Percentiles rank a stretch among this genome's conserved stretches.
phyloP scores from a whole-genome alignment of 2,888 invertebrate species.

The Monochamus alternatus region DNA sequence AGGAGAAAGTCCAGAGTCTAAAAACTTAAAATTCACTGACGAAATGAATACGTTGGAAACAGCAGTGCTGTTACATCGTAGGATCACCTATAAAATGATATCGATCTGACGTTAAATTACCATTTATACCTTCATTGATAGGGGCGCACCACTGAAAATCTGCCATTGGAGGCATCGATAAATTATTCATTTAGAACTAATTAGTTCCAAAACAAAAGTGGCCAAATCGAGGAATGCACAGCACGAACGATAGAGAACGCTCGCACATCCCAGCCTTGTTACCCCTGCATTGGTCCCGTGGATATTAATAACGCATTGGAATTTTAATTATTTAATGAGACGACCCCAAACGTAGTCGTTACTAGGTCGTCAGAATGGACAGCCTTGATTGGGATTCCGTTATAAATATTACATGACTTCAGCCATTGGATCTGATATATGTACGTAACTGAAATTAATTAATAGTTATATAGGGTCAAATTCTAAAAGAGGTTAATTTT shows the following conservation, averaged over 20 bases:
- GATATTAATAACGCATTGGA: neutral
- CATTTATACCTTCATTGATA: too few species aligned
- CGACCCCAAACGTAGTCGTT: slow-evolving; percentile 1
- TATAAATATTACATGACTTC: neutral
- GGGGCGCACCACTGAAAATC: too few species aligned
- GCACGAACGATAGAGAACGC: neutral
- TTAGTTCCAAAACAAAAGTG: neutral
- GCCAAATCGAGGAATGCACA: neutral
- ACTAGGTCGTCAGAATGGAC: slow-evolving; percentile 4
- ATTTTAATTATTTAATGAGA: slow-evolving; percentile 20
- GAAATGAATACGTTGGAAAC: too few species aligned
- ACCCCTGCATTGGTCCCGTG: neutral
- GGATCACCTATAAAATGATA: too few species aligned
- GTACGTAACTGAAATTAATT: too few species aligned
- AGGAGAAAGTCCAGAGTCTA: too few species aligned
- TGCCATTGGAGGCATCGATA: neutral
- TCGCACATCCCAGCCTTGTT: neutral
- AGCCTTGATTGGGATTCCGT: neutral
- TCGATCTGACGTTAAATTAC: too few species aligned
- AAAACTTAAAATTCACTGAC: too few species aligned
- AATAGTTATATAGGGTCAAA: too few species aligned
- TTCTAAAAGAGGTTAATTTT: too few species aligned
- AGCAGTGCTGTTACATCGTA: too few species aligned
- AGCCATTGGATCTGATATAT: neutral
- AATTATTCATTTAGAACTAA: neutral